phyloP scores from a whole-genome alignment of 35 echinoderm and acorn worm genomes.

The Eucidaris tribuloides region DNA sequence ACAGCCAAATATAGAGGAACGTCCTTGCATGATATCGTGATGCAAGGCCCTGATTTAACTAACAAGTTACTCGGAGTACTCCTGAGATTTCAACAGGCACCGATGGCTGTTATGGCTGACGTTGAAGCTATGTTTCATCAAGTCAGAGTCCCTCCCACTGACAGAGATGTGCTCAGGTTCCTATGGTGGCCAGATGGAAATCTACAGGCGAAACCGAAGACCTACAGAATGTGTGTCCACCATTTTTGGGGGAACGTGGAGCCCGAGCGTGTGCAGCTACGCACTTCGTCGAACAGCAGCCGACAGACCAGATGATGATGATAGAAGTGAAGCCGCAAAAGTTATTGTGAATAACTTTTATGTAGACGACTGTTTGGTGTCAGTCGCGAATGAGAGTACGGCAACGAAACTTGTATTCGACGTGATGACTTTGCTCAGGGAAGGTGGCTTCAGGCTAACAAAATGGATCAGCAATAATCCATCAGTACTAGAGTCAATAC shows the following conservation, averaged over 20 bases:
- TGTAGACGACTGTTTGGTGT: constrained; percentile 50
- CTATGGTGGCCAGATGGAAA: constrained; percentile 54
- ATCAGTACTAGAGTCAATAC: constrained; percentile 44
- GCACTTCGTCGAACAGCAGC: constrained; percentile 32
- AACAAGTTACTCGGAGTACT: too few relatives aligned
- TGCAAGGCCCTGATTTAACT: too few relatives aligned
- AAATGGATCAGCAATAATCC: constrained; percentile 71
- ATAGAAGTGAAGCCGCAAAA: constrained; percentile 19
- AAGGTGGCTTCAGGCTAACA: constrained; percentile 66
- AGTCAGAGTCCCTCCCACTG: constrained; percentile 22
- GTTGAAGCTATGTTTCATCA: constrained; percentile 63
- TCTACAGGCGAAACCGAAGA: constrained; percentile 8
- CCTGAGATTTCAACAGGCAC: too few relatives aligned
- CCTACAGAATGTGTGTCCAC: constrained; percentile 45
- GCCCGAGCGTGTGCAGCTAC: constrained; percentile 52
- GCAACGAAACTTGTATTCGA: constrained; percentile 22
- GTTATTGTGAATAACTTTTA: constrained; percentile 45
- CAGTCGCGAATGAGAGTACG: constrained; percentile 5
- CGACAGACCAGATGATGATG: too few relatives aligned
- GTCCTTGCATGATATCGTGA: too few relatives aligned
- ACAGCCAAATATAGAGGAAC: too few relatives aligned
- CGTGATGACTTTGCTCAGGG: constrained; percentile 8
- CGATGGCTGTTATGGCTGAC: constrained; percentile 50
- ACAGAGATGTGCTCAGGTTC: constrained; percentile 47
- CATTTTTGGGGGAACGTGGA: constrained; percentile 55